Base-by-base conservation (phyloP, 2,888 invertebrate species). In the Trichogramma dendrolimi region DNA sequence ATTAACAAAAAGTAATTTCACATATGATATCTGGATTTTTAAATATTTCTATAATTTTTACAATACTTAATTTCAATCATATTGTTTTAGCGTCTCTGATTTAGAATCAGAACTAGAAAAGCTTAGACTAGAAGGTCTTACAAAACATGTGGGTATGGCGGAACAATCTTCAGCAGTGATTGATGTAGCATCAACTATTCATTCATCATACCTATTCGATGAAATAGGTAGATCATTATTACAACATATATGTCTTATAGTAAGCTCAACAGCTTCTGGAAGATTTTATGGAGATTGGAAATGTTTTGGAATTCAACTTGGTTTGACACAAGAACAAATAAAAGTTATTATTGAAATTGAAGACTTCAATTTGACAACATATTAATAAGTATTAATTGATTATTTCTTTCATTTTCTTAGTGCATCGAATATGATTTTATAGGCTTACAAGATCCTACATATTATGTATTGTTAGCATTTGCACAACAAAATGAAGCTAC, bases 401-500 rank as follows among this genome's bases (percentile, higher is more conserved):
- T 51, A 44, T 48, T 42, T 10, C 27, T 47, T 51, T 27, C 56
- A 49, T 4, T n/a, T 47, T 55, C 59, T 11, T 38, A 74, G 71
- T 73, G 83, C 63, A 85, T 85, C 67, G 81, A 79, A 70, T 81
- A 83, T 70, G 80, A 82, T 56, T 81, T 83, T 11, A 81, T 80
- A 68, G 81, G 82, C 61, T 55, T 71, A 6, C 70, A 76, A 63
- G 83, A 84, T 69, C 83, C 82, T 58, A 83, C 82, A 14, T 83
- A 84, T 67, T 80, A 82, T 67, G 81, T 85, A 1, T 71, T 85
- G 47, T 80, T 82, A 73, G 79, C 84, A 5, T 85, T 80, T 68
- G 80, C 80, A 65, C 83, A 84, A 76, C 80, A 79, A 69, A 79
- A 80, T 39, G 81, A 81, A 61, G 83, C 84, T 49, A 84, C 84